Percentiles rank a stretch among this genome's conserved stretches.
phyloP scores from a whole-genome alignment of 2,888 invertebrate genomes.

The Apotomis betuletana region DNA sequence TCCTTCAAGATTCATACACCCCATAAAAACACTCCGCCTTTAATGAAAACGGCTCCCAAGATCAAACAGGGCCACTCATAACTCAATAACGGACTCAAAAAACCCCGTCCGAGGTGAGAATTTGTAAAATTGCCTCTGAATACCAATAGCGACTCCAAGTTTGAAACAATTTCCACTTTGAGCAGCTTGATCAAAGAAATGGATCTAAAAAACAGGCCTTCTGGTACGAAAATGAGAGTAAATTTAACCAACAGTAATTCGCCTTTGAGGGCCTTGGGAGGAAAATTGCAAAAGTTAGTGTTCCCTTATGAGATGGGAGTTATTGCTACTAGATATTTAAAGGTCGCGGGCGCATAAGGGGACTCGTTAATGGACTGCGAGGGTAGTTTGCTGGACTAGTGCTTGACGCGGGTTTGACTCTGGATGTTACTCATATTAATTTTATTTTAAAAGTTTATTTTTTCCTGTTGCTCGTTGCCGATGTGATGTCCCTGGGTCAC shows the following conservation, averaged over 20 bases:
- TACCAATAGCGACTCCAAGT: conserved; percentile 72
- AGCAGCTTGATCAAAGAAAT: conserved; percentile 80
- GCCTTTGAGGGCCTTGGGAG: conserved; percentile 75
- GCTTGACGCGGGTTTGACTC: too few relatives aligned
- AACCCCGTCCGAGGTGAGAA: conserved; percentile 66
- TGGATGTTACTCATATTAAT: too few relatives aligned
- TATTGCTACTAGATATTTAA: conserved; percentile 67
- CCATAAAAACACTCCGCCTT: conserved; percentile 10
- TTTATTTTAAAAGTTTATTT: too few relatives aligned
- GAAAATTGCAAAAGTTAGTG: conserved; percentile 81
- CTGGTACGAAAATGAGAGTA: conserved; percentile 72
- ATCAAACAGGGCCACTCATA: conserved; percentile 45
- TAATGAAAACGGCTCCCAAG: conserved; percentile 40
- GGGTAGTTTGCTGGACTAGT: neutral
- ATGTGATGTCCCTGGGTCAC: too few relatives aligned
- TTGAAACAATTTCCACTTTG: conserved; percentile 79
- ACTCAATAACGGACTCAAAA: conserved; percentile 42
- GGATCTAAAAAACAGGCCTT: conserved; percentile 79
- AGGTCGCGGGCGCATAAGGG: conserved; percentile 48
- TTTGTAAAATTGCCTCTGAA: conserved; percentile 75
- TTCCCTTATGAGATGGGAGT: conserved; percentile 73
- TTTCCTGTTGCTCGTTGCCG: too few relatives aligned
- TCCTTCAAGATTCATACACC: conserved; percentile 10
- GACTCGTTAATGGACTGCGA: conserved; percentile 15
- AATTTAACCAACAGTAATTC: conserved; percentile 82